A percentile compares a stretch with the other conserved stretches of the same genome.
These are phyloP conservation scores for Clarias gariepinus DNA, from an alignment of 2,113 vertebrate species.

Conservation along the genomic window DNA sequence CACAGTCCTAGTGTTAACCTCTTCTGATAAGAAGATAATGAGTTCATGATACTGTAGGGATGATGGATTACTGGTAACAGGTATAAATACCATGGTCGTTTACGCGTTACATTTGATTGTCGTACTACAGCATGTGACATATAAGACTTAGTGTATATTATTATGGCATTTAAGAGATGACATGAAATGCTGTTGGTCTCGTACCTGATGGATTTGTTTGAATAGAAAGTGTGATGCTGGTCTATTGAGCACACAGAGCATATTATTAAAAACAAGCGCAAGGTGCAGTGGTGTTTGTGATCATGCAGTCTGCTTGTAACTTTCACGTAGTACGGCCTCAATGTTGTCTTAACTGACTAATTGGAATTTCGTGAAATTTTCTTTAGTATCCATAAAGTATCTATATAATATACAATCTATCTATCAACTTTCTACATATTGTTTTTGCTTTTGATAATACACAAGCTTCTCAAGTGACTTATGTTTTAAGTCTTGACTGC, in stretches of 20 bases:
- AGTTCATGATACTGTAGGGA: background rate
- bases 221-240: background rate
- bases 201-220: background rate
- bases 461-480: background rate
- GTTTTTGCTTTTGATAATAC: background rate
- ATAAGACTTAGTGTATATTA: background rate
- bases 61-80: background rate
- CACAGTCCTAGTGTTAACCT: background rate
- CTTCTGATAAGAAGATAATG: background rate
- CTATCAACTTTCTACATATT: background rate
- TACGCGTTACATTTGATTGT: background rate
- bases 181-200: background rate
- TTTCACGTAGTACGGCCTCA: background rate
- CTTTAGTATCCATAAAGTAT: too few relatives aligned
- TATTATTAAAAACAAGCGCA: background rate
- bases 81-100: background rate
- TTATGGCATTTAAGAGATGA: background rate
- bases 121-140: background rate
- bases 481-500: slow-evolving; percentile 60
- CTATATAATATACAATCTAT: too few relatives aligned
- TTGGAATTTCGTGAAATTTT: background rate
- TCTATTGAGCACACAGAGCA: background rate
- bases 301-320: background rate
- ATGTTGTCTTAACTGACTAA: background rate
- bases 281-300: background rate